Conservation (phyloP, 2,797 vertebrate genomes). For the Esox lucius region DNA sequence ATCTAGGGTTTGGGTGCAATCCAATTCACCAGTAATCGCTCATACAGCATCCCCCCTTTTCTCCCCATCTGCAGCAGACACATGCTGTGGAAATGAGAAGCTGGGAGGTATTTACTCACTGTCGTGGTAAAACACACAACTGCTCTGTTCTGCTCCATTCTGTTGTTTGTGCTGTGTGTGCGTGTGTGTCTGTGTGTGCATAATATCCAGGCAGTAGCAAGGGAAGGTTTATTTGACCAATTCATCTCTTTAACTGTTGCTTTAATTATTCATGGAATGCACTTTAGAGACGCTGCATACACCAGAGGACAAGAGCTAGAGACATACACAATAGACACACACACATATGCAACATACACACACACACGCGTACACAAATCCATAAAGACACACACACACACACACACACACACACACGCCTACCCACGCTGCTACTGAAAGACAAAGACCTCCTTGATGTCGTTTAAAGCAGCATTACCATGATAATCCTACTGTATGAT, state of each 20-base stretch:
- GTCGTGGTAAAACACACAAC: constrained; percentile 34
- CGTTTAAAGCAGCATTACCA: too few species aligned
- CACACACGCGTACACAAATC: constrained; percentile 24
- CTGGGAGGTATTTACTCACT: constrained; percentile 40
- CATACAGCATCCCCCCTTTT: constrained; percentile 17
- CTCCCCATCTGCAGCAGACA: constrained; percentile 18
- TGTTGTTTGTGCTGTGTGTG: constrained; percentile 23
- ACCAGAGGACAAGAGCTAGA: constrained; percentile 35
- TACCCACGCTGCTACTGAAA: too few species aligned
- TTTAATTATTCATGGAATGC: constrained; percentile 74
- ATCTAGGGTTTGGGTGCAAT: constrained; percentile 24
- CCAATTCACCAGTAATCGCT: constrained; percentile 49
- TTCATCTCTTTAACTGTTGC: constrained; percentile 62
- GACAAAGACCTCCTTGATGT: too few species aligned
- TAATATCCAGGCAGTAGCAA: too few species aligned
- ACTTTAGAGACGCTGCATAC: constrained; percentile 30
- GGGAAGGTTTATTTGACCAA: constrained; percentile 62
- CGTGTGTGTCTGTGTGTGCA: constrained; percentile 28
- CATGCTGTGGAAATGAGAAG: constrained; percentile 41
- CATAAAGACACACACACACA: constrained; percentile 8
- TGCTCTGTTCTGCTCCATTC: constrained; percentile 22
- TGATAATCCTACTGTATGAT: too few species aligned
- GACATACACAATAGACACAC: constrained; percentile 60
- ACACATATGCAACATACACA: constrained; percentile 13
- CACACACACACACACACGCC: too few species aligned